phyloP scores from a whole-genome alignment of 2,797 vertebrate genomes.

The Denticeps clupeoides region DNA sequence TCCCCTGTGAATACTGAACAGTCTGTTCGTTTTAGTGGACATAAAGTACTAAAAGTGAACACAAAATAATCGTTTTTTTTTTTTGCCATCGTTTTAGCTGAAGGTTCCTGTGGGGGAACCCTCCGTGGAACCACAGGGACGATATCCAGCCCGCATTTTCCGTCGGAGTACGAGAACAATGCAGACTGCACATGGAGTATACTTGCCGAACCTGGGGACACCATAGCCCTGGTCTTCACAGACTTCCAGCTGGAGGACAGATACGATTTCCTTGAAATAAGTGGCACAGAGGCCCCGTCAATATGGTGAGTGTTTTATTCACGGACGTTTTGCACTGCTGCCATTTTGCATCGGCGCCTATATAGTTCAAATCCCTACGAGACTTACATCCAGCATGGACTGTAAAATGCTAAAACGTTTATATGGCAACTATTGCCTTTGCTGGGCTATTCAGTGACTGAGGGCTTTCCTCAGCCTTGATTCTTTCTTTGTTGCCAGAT shows the following conservation, averaged over 20 bases:
- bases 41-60: no score
- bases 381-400: no score
- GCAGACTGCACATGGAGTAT: constrained; percentile 96
- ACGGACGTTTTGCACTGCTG: neutral
- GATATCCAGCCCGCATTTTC: constrained; percentile 88
- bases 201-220: constrained; percentile 91
- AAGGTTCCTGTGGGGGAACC: constrained; percentile 91
- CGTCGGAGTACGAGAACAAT: constrained; percentile 91
- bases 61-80: neutral
- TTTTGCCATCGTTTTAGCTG: constrained; percentile 67
- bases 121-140: constrained; percentile 82
- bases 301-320: constrained; percentile 75
- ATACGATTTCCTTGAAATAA: constrained; percentile 96
- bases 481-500: no score
- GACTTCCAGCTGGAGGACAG: constrained; percentile 96
- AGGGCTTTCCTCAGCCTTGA: no score
- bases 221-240: constrained; percentile 88
- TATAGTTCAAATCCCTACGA: no score
- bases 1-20: no score
- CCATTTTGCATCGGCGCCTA: no score
- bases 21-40: no score
- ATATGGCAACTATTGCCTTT: no score
- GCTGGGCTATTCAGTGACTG: no score
- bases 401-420: no score
- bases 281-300: constrained; percentile 93